Evolutionary conservation across 2,113 vertebrate species (phyloP).

Genomic region (Ceuthmochares aereus): DNA sequence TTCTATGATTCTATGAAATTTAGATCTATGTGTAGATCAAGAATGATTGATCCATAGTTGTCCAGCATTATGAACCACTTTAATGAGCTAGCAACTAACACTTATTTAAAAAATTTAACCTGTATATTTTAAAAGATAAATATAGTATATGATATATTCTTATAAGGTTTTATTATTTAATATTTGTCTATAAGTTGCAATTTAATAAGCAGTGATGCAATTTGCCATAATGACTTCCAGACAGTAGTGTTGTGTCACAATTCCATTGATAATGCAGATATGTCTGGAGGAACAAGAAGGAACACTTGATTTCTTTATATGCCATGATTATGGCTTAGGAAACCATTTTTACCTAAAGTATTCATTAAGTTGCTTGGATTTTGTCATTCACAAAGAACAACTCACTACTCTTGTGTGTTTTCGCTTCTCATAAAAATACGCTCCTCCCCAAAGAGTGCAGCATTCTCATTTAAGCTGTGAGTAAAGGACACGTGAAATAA

Average conservation of each 20-base stretch:
- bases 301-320: neutral
- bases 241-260: neutral
- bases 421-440: neutral
- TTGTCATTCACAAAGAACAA: neutral
- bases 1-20: neutral
- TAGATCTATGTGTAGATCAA: neutral
- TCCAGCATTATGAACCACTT: neutral
- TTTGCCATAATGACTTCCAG: neutral
- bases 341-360: neutral
- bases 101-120: neutral
- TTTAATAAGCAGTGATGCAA: neutral
- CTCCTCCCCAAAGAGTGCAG: neutral
- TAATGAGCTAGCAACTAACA: neutral
- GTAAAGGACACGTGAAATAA: neutral
- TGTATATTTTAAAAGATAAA: neutral
- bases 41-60: neutral
- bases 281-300: neutral
- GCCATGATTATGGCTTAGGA: neutral
- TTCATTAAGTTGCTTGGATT: neutral
- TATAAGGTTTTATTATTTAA: neutral
- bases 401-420: neutral
- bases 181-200: neutral
- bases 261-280: neutral
- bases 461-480: neutral
- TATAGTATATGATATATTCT: neutral